A percentile compares a stretch with the other conserved stretches of the same genome.
Evolutionary conservation across 2,888 invertebrate species (phyloP).

Genomic region (Zaprionus bogoriensis): DNA sequence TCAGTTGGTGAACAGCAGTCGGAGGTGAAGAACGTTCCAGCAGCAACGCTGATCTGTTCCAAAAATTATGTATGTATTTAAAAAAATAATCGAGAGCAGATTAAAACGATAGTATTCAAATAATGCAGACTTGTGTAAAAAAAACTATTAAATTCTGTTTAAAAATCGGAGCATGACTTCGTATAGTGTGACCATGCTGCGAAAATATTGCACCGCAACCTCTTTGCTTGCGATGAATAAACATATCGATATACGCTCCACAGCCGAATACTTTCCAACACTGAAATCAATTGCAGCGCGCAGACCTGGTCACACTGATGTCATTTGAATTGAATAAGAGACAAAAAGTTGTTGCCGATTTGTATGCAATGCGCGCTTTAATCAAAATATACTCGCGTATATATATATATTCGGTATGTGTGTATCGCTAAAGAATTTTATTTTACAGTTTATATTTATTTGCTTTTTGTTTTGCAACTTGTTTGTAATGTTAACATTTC

Average conservation of each 20-base stretch:
- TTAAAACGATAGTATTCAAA: no score
- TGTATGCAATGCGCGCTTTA: conserved; percentile 61
- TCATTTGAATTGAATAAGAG: neutral
- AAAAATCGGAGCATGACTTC: neutral
- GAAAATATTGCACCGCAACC: neutral
- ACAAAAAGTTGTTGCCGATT: conserved; percentile 4
- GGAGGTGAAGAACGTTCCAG: no score
- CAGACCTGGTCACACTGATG: neutral
- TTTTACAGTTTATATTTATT: conserved; percentile 72
- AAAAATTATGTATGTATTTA: no score
- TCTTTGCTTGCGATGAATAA: neutral
- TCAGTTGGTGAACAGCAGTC: no score
- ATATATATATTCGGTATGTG: conserved; percentile 48
- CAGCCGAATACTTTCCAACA: neutral
- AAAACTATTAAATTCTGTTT: no score
- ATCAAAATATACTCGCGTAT: conserved; percentile 52
- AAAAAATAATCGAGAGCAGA: no score
- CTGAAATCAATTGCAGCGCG: neutral
- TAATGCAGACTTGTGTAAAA: no score
- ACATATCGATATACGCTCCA: neutral
- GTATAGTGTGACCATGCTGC: neutral
- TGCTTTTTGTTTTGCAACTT: conserved; percentile 48
- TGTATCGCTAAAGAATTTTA: conserved; percentile 71
- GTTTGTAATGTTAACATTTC: conserved; percentile 55
- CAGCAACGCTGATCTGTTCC: no score